Percentiles rank a stretch among this genome's conserved stretches.
Conservation (phyloP, 2,113 vertebrate genomes). For the Colinus virginianus region DNA sequence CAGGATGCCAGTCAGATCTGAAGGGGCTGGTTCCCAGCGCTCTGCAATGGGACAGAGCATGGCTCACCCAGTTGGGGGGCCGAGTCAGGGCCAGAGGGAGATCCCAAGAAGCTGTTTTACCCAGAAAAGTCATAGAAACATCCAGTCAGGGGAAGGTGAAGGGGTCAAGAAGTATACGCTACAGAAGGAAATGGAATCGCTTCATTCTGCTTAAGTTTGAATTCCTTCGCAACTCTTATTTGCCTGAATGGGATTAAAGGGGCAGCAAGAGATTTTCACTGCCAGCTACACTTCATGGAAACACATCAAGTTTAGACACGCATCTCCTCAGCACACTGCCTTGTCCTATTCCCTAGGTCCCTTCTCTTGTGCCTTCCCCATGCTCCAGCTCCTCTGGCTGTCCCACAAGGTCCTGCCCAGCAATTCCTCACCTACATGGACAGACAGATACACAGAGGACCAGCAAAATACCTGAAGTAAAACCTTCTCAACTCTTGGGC, state of each 20-base stretch:
- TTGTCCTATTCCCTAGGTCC: background rate
- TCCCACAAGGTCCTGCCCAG: background rate
- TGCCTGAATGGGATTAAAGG: conserved; percentile 38
- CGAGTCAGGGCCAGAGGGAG: background rate
- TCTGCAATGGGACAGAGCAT: background rate
- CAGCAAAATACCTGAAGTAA: background rate
- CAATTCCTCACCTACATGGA: background rate
- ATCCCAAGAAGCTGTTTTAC: background rate
- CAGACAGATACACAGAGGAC: background rate
- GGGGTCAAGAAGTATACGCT: background rate
- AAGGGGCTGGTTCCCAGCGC: background rate
- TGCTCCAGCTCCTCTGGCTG: background rate
- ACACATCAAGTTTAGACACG: conserved; percentile 45
- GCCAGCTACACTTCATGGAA: conserved; percentile 57
- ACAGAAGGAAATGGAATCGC: background rate
- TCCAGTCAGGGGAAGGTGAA: fast-evolving
- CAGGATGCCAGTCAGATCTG: background rate
- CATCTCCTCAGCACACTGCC: background rate
- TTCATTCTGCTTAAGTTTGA: background rate
- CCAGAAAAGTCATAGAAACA: background rate
- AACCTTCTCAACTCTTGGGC: background rate
- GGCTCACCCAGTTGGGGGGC: background rate
- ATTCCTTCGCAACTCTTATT: background rate
- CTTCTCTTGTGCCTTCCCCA: background rate
- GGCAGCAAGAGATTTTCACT: conserved; percentile 27